Evolutionary conservation across 2,888 invertebrate genomes (phyloP).

Genomic region (Oscheius myriophilus): DNA sequence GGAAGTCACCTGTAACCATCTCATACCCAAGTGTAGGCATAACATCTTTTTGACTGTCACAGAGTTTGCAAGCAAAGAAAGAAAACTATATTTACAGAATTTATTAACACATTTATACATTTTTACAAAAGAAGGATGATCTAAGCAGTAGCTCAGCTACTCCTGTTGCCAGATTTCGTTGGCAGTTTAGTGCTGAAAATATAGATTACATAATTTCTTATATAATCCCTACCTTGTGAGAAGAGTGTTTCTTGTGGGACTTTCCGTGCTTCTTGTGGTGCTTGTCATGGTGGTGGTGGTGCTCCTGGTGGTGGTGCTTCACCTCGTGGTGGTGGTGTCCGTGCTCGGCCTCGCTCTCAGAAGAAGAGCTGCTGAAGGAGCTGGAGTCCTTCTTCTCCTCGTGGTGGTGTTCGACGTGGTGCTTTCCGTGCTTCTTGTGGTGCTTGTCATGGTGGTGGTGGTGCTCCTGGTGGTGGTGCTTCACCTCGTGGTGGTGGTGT

Average conservation of each 20-base stretch:
- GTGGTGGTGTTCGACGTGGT: conserved; percentile 16
- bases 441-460: neutral
- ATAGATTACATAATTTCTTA: too few relatives aligned
- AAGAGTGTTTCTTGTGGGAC: neutral
- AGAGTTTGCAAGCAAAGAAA: too few relatives aligned
- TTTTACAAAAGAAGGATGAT: too few relatives aligned
- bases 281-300: conserved; percentile 9
- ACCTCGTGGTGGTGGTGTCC: conserved; percentile 8
- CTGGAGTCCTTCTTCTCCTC: conserved; percentile 15
- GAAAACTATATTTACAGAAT: too few relatives aligned
- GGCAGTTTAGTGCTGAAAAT: too few relatives aligned
- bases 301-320: conserved; percentile 5
- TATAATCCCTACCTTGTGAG: neutral
- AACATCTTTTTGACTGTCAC: too few relatives aligned
- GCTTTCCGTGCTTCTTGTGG: conserved; percentile 16
- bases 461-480: neutral
- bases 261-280: conserved; percentile 3
- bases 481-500: conserved; percentile 15
- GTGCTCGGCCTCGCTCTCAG: conserved; percentile 27
- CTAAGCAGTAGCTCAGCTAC: too few relatives aligned
- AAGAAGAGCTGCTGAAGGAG: conserved; percentile 23
- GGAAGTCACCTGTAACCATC: too few relatives aligned
- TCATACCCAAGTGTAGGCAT: too few relatives aligned
- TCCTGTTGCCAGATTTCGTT: too few relatives aligned
- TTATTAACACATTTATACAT: too few relatives aligned